A percentile compares a stretch with the other conserved stretches of the same genome.
These are phyloP conservation scores for Homarus americanus DNA, from an alignment of 1,140 invertebrate species.

Conservation along the genomic window DNA sequence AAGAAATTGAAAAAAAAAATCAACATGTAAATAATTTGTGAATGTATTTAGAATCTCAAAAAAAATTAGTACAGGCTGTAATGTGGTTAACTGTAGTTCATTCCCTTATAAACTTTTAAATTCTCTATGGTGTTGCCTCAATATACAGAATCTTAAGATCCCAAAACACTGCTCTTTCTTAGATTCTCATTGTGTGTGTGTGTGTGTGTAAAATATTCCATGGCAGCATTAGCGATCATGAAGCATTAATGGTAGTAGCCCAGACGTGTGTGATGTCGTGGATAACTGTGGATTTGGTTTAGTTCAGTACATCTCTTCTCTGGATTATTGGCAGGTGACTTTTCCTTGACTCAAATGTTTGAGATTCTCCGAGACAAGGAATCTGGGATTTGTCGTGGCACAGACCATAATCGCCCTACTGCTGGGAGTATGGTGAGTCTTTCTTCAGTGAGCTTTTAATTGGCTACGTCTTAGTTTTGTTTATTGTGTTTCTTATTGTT, in stretches of 20 bases:
- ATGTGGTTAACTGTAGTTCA: too few relatives aligned
- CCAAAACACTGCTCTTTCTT: too few relatives aligned
- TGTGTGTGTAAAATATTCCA: not conserved
- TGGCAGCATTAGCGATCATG: not conserved
- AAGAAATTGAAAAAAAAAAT: too few relatives aligned
- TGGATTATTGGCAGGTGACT: constrained; percentile 77
- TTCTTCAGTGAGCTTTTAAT: not conserved
- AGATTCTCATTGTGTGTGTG: too few relatives aligned
- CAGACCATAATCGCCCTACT: constrained; percentile 82
- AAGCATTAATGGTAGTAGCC: not conserved
- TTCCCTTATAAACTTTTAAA: too few relatives aligned
- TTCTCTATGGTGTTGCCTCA: too few relatives aligned
- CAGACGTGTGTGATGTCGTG: not conserved
- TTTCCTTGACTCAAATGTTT: constrained; percentile 85
- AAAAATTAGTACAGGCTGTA: too few relatives aligned
- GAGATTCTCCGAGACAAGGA: constrained; percentile 84
- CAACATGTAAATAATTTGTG: too few relatives aligned
- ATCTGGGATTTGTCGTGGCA: constrained; percentile 82
- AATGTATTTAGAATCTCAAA: too few relatives aligned
- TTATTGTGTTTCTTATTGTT: too few relatives aligned
- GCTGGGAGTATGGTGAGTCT: constrained; percentile 82
- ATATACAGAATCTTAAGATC: too few relatives aligned
- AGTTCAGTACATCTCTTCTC: not conserved
- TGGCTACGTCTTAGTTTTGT: not conserved
- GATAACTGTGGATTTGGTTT: constrained; percentile 2